Evolutionary conservation across 2,797 vertebrate species (phyloP).

Genomic region (Chelonia mydas): DNA sequence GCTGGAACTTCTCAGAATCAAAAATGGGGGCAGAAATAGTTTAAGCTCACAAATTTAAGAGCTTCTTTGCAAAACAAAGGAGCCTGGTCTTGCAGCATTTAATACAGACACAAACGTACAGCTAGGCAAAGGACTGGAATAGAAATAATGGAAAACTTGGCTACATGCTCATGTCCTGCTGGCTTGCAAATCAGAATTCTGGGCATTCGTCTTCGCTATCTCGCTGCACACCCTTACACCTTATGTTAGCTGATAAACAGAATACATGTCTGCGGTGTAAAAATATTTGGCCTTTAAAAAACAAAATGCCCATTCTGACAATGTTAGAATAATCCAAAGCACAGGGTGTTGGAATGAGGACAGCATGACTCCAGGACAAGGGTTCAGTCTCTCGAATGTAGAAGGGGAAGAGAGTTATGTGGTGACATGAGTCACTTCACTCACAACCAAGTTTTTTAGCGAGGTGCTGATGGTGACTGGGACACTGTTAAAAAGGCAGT

Average conservation of each 20-base stretch:
- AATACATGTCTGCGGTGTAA: neutral
- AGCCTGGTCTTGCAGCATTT: rapidly evolving
- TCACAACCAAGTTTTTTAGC: neutral
- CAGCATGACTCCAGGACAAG: neutral
- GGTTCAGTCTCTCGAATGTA: neutral
- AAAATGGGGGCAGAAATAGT: neutral
- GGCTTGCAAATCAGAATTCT: neutral
- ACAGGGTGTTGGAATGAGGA: neutral
- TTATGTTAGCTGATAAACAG: rapidly evolving
- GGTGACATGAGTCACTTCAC: neutral
- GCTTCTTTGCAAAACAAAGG: neutral
- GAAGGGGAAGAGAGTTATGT: neutral
- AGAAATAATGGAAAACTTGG: neutral
- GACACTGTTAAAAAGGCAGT: neutral
- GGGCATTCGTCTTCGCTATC: neutral
- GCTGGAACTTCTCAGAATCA: neutral
- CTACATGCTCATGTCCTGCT: rapidly evolving
- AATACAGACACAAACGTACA: neutral
- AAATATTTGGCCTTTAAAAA: neutral
- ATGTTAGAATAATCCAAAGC: constrained; percentile 19
- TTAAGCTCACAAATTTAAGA: neutral
- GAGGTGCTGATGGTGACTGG: rapidly evolving
- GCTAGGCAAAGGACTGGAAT: rapidly evolving
- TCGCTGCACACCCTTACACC: neutral
- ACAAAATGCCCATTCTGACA: neutral